Base-by-base conservation (phyloP, 2,113 vertebrate genomes). In the Anarhynchus alexandrinus region DNA sequence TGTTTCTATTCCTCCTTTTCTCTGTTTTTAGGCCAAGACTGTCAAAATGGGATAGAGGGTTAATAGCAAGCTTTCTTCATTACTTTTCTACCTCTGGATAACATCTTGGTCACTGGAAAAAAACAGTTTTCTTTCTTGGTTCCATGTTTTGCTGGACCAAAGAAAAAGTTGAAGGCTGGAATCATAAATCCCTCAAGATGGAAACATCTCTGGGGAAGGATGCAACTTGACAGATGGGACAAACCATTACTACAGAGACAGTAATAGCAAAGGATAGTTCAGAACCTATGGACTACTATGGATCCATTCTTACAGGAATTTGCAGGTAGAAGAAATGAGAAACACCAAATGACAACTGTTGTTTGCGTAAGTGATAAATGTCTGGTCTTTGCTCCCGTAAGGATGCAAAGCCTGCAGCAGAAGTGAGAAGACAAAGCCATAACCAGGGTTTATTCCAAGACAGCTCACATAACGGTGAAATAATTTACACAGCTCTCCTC, bases 391-490 rank as follows among this genome's bases (percentile, higher is more conserved):
- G 21, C 59, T 78, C 15, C 55, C 2, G 0, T 34, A 78, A 78
- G 51, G 42, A 77, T 5, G 19, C 36, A 91, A 91, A 57, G n/a
- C 40, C 43, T 78, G 58, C 49, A 92, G 62, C 27, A 61, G 40
- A 62, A 76, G 13, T 26, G 12, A 88, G 64, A 76, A 83, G 40
- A 73, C 45, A 89, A 73, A 32, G 45, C 34, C 51, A 73, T 43
- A 70, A 55, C 9, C 26, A 66, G 38, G 9, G 70, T 80, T 95
- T 55, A 65, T 18, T 11, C 45, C 40, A 81, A 77, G 27, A 65
- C 15, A 73, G 34, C 14, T 86, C 42, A 13, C 0, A 0, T 9
- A 61, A 78, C 1, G 1, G 21, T 57, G 34, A 94, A 91, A 67
- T 83, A 1, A 55, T 64, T 73, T 52, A 67, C 73, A 55, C 30